Conservation (phyloP, 2,888 invertebrate genomes). For the Meandrusa payeni region DNA sequence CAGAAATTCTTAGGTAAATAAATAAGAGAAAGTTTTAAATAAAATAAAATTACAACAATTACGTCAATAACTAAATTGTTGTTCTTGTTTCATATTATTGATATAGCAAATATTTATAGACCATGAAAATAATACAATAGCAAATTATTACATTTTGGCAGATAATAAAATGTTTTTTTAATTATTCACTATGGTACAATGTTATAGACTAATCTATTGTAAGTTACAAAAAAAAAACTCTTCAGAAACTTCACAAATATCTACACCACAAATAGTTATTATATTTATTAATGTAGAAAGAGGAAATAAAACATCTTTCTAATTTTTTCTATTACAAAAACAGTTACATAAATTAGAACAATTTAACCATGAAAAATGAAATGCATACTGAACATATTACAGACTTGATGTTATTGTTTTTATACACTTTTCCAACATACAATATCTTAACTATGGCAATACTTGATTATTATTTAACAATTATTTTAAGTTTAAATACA, state of each 20-base stretch:
- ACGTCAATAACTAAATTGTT: constrained; percentile 5
- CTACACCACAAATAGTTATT: not conserved
- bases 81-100: constrained; percentile 17
- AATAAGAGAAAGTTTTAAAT: too few relatives aligned
- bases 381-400: constrained; percentile 7
- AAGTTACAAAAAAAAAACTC: constrained; percentile 10
- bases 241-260: constrained; percentile 6
- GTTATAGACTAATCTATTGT: constrained; percentile 1
- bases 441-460: constrained; percentile 1
- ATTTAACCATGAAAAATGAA: constrained; percentile 2
- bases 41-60: too few relatives aligned
- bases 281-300: not conserved
- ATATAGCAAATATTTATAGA: constrained; percentile 14
- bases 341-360: not conserved
- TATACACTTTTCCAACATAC: not conserved
- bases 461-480: constrained; percentile 4
- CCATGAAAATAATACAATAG: constrained; percentile 24
- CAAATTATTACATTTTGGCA: constrained; percentile 5
- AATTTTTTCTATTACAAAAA: constrained; percentile 2
- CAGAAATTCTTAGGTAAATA: too few relatives aligned
- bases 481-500: not conserved
- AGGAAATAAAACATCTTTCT: constrained; percentile 6
- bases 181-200: constrained; percentile 4
- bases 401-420: constrained; percentile 5
- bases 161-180: not conserved